Percentiles rank a stretch among this genome's conserved stretches.
Evolutionary conservation across 2,113 vertebrate genomes (phyloP).

Genomic region (Apodemus sylvaticus): DNA sequence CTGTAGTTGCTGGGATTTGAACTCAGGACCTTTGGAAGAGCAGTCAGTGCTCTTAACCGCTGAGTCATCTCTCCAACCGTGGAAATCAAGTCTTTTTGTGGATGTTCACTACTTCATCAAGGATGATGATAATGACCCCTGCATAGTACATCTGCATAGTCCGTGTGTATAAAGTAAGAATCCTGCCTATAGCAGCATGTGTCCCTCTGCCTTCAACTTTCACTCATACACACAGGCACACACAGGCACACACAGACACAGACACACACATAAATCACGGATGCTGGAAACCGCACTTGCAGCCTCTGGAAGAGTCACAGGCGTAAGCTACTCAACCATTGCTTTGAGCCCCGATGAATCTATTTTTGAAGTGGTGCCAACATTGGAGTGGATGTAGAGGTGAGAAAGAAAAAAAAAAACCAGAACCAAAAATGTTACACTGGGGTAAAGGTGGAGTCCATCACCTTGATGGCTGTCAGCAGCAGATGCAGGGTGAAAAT

Average conservation of each 20-base stretch:
- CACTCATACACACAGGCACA: background rate
- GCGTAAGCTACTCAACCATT: background rate
- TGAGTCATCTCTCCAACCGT: too few species aligned
- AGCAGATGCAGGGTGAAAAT: background rate
- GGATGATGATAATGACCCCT: rapidly evolving
- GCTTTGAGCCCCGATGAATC: background rate
- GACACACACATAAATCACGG: background rate
- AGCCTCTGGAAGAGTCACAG: background rate
- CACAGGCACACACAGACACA: background rate
- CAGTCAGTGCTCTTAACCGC: too few species aligned
- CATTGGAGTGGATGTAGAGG: rapidly evolving
- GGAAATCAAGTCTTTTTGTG: too few species aligned
- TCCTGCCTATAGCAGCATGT: too few species aligned
- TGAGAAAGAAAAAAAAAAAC: background rate
- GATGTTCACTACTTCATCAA: background rate
- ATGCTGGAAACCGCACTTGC: background rate
- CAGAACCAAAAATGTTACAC: rapidly evolving
- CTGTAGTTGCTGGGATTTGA: too few species aligned
- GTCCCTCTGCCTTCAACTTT: background rate
- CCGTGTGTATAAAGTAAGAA: background rate
- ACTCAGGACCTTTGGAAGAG: too few species aligned
- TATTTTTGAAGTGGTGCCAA: background rate
- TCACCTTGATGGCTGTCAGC: background rate
- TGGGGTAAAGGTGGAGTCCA: background rate
- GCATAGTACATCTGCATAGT: background rate